phyloP scores from a whole-genome alignment of 1,140 invertebrate species.

The Wiebesia pumilae region DNA sequence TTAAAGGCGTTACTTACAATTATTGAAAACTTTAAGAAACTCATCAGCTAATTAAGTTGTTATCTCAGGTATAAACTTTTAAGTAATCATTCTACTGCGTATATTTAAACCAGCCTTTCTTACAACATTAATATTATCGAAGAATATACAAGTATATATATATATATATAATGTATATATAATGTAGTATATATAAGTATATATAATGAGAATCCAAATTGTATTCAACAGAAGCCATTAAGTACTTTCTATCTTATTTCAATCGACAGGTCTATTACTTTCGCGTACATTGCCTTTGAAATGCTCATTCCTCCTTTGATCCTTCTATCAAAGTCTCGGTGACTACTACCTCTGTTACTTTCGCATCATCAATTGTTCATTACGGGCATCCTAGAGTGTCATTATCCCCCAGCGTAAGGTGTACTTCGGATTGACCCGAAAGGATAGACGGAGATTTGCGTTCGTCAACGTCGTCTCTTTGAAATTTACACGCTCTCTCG shows the following conservation, averaged over 20 bases:
- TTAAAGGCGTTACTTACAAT: too few species aligned
- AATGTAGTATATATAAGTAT: neutral
- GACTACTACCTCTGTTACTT: conserved; percentile 38
- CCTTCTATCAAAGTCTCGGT: conserved; percentile 41
- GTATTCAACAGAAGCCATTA: neutral
- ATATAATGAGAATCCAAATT: neutral
- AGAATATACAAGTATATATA: neutral
- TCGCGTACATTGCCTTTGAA: neutral
- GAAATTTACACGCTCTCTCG: conserved; percentile 8
- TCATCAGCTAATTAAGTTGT: neutral
- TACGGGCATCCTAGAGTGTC: conserved; percentile 27
- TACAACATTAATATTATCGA: neutral
- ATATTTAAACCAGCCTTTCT: neutral
- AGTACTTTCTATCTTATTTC: neutral
- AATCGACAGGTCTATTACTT: neutral
- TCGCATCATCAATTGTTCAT: conserved; percentile 61
- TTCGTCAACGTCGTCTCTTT: conserved; percentile 34
- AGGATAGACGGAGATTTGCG: neutral
- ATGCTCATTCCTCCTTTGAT: neutral
- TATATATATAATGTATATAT: too few species aligned
- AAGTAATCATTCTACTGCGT: too few species aligned
- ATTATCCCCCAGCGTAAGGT: neutral
- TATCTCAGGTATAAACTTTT: neutral
- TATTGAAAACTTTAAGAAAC: too few species aligned
- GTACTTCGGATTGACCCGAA: conserved; percentile 33